Evolutionary conservation across 2,888 invertebrate genomes (phyloP).

Genomic region (Podabrus alpinus): DNA sequence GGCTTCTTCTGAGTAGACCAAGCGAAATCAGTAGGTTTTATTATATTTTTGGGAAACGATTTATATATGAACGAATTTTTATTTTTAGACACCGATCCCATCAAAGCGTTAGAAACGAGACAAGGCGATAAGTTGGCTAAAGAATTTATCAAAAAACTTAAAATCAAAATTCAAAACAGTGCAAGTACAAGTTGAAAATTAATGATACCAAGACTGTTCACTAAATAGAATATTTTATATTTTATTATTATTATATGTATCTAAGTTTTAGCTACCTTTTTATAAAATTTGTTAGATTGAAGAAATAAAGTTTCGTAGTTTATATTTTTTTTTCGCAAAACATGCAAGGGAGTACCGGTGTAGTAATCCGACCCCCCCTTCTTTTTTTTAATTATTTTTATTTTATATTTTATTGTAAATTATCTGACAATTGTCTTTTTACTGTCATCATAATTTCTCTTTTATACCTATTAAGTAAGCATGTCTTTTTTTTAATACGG

Average conservation of each 20-base stretch:
- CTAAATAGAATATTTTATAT: background rate
- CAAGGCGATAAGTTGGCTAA: constrained; percentile 87
- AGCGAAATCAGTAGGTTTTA: constrained; percentile 62
- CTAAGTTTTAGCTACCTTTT: background rate
- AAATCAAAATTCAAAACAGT: constrained; percentile 58
- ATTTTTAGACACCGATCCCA: constrained; percentile 67
- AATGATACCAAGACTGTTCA: background rate
- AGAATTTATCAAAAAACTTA: constrained; percentile 84
- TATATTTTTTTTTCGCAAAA: background rate
- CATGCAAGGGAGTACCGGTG: too few relatives aligned
- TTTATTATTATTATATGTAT: background rate
- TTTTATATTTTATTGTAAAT: too few relatives aligned
- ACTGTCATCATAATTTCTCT: too few relatives aligned
- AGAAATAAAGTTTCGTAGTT: background rate
- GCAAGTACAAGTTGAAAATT: constrained; percentile 6
- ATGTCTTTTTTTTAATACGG: too few relatives aligned
- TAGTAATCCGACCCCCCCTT: too few relatives aligned
- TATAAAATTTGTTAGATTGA: background rate
- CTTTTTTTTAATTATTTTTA: too few relatives aligned
- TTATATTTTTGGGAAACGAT: background rate
- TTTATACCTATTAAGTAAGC: too few relatives aligned
- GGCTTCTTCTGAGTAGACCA: constrained; percentile 73
- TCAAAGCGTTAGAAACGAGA: constrained; percentile 78
- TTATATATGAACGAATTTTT: constrained; percentile 12
- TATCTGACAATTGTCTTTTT: too few relatives aligned